Percentiles rank a stretch among this genome's conserved stretches.
These are phyloP conservation scores for Atethmia centrago DNA, from an alignment of 2,888 invertebrate species.

Conservation along the genomic window DNA sequence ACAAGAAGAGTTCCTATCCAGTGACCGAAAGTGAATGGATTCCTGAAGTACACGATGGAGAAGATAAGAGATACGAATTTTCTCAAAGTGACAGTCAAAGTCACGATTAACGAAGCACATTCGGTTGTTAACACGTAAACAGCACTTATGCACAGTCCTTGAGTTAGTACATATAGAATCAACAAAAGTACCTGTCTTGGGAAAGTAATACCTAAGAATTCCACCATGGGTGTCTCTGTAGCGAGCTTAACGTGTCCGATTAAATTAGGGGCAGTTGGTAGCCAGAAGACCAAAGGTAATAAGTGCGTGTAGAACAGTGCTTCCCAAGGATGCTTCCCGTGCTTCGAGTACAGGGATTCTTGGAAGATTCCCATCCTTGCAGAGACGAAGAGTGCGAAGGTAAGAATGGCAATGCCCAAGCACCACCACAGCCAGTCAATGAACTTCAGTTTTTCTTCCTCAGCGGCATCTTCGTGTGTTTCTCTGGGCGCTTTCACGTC, in stretches of 20 bases:
- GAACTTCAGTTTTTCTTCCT: slow-evolving; percentile 83
- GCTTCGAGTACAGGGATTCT: slow-evolving; percentile 94
- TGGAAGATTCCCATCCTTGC: slow-evolving; percentile 99
- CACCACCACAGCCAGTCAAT: slow-evolving; percentile 92
- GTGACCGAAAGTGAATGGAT: slow-evolving; percentile 97
- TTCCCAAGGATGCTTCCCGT: slow-evolving; percentile 98
- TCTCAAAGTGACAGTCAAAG: slow-evolving; percentile 97
- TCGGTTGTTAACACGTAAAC: slow-evolving; percentile 98
- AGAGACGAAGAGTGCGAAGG: slow-evolving; percentile 97
- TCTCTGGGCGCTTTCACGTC: slow-evolving; percentile 91
- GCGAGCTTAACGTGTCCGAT: slow-evolving; percentile 94
- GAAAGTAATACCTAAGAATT: slow-evolving; percentile 89
- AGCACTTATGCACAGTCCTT: slow-evolving; percentile 98
- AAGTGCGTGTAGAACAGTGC: slow-evolving; percentile 97
- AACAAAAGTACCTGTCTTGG: slow-evolving; percentile 95
- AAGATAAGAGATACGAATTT: slow-evolving; percentile 99
- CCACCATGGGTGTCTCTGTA: slow-evolving; percentile 91
- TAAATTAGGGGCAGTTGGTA: slow-evolving; percentile 94
- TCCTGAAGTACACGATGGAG: slow-evolving; percentile 98
- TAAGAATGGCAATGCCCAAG: slow-evolving; percentile 94
- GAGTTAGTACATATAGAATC: slow-evolving; percentile 95
- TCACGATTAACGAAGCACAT: slow-evolving; percentile 98
- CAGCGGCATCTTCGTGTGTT: slow-evolving; percentile 82
- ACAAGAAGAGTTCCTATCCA: slow-evolving; percentile 97
- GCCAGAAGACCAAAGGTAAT: slow-evolving; percentile 96